Conservation (phyloP, 2,113 vertebrate genomes). For the Archilochus colubris region DNA sequence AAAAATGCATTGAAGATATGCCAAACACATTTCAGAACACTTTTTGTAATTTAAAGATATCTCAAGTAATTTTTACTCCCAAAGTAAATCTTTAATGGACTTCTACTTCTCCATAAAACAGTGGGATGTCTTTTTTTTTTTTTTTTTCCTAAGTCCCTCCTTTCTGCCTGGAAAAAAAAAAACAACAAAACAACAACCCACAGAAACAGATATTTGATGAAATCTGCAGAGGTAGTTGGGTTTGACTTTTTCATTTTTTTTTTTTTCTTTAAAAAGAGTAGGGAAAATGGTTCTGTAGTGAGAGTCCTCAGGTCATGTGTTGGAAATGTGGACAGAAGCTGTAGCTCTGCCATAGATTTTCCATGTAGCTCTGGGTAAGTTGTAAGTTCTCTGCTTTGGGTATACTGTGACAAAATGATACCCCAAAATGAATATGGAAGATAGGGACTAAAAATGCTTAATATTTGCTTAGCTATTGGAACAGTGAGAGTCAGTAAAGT, state of each 20-base stretch:
- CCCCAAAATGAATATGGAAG: neutral
- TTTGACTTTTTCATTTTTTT: neutral
- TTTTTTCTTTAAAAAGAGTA: neutral
- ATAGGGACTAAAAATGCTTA: neutral
- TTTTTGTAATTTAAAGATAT: constrained; percentile 63
- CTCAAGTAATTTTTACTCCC: constrained; percentile 51
- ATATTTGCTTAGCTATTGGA: neutral
- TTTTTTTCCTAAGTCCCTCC: neutral
- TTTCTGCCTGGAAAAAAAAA: too few relatives aligned
- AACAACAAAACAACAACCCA: neutral
- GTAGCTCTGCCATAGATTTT: neutral
- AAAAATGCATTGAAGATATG: constrained; percentile 67
- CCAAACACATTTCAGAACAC: constrained; percentile 71
- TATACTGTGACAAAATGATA: neutral
- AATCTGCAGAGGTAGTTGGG: neutral
- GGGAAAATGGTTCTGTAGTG: neutral
- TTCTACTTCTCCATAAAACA: constrained; percentile 39
- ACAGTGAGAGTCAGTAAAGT: neutral
- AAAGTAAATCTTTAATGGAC: constrained; percentile 62
- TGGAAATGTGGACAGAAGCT: neutral
- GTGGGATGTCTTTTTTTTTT: neutral
- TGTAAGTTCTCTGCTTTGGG: neutral
- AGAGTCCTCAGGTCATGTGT: neutral
- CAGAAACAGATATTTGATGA: neutral
- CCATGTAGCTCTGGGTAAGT: neutral